A percentile compares a stretch with the other conserved stretches of the same genome.
Evolutionary conservation across 1,140 invertebrate genomes (phyloP).

Genomic region (Metopolophium dirhodum): DNA sequence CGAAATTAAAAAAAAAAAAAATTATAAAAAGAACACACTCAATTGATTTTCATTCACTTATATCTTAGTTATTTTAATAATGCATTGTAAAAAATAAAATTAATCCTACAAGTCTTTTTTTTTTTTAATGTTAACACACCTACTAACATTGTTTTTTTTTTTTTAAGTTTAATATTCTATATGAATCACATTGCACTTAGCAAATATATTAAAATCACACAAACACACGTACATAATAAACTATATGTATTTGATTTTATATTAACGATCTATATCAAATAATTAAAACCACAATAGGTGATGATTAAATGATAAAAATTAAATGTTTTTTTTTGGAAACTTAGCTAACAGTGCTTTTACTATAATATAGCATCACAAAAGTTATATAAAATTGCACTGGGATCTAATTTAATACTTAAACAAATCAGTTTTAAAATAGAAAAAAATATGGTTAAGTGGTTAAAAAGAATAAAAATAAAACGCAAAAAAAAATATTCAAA

Average conservation of each 20-base stretch:
- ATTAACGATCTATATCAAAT: slow-evolving; percentile 36
- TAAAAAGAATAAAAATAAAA: slow-evolving; percentile 49
- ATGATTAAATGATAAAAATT: slow-evolving; percentile 9
- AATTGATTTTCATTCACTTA: not conserved
- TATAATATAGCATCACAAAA: slow-evolving; percentile 47
- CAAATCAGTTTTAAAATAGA: slow-evolving; percentile 37
- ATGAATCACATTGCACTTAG: slow-evolving; percentile 47
- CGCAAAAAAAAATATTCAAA: slow-evolving; percentile 27
- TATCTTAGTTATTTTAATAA: not conserved
- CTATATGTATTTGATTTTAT: slow-evolving; percentile 44
- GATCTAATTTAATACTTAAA: slow-evolving; percentile 49
- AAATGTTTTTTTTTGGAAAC: slow-evolving; percentile 42
- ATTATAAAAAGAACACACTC: slow-evolving; percentile 36
- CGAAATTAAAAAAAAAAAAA: slow-evolving; percentile 20
- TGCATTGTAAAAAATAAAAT: not conserved
- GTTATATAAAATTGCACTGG: slow-evolving; percentile 54
- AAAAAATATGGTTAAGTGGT: slow-evolving; percentile 49
- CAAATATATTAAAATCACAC: slow-evolving; percentile 38
- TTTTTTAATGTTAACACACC: not conserved
- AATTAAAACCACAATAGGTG: slow-evolving; percentile 31
- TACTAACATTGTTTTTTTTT: slow-evolving; percentile 42
- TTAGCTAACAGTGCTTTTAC: slow-evolving; percentile 38
- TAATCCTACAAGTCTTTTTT: slow-evolving; percentile 5
- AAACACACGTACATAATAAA: slow-evolving; percentile 22
- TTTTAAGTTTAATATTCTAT: not conserved